These are phyloP conservation scores for Camponotus fellah DNA, from an alignment of 2,888 invertebrate species.

Conservation along the genomic window DNA sequence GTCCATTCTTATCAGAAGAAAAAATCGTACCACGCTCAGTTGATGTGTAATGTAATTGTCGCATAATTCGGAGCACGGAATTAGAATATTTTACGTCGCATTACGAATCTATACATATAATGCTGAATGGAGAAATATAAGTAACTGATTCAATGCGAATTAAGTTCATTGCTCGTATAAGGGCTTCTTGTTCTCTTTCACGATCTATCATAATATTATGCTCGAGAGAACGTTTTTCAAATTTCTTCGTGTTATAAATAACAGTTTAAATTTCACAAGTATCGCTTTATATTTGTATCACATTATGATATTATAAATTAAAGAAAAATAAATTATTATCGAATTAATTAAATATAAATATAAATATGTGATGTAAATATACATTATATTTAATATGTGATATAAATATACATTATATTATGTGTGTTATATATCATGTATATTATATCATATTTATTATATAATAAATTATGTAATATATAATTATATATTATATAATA, in stretches of 20 bases:
- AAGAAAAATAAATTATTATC: too few relatives aligned
- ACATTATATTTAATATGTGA: not conserved
- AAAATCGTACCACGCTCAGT: not conserved
- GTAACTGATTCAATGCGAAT: constrained; percentile 7
- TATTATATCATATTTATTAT: too few relatives aligned
- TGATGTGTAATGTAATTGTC: not conserved
- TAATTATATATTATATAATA: too few relatives aligned
- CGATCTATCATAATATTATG: not conserved
- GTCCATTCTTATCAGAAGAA: not conserved
- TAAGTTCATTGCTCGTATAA: constrained; percentile 20
- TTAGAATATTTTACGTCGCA: constrained; percentile 23
- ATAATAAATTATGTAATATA: too few relatives aligned
- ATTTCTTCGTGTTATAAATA: not conserved
- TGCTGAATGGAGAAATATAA: constrained; percentile 1
- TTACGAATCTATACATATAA: not conserved
- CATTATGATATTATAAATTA: too few relatives aligned
- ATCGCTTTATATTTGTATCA: not conserved
- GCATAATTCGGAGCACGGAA: not conserved
- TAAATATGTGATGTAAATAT: not conserved
- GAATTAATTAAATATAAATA: not conserved
- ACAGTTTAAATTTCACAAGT: constrained; percentile 8
- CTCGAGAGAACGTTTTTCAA: not conserved
- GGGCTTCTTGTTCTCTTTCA: not conserved
- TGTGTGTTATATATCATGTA: too few relatives aligned
- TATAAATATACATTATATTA: too few relatives aligned